phyloP scores from a whole-genome alignment of 2,113 vertebrate genomes.

The Callocephalon fimbriatum region DNA sequence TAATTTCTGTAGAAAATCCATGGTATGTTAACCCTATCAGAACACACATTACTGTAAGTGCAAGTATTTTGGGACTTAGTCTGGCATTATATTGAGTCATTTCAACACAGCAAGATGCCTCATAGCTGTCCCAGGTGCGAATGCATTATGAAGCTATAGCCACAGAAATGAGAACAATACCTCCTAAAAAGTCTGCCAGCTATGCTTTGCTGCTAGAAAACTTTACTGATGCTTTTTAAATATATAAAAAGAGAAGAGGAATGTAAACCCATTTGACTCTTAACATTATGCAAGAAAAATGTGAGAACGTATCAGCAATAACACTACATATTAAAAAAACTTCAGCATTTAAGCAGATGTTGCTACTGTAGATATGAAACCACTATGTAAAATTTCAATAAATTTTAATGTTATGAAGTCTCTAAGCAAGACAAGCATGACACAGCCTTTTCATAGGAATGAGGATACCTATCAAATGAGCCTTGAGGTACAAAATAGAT shows the following conservation, averaged over 20 bases:
- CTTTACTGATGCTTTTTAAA: background rate
- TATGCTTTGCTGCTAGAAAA: background rate
- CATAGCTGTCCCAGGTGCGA: background rate
- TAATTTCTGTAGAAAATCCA: background rate
- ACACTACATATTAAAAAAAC: background rate
- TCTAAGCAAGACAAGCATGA: background rate
- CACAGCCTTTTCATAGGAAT: background rate
- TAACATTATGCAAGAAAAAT: background rate
- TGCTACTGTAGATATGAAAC: background rate
- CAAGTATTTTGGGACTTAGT: background rate
- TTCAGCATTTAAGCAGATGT: background rate
- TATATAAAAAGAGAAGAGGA: background rate
- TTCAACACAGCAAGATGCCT: background rate
- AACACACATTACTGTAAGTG: background rate
- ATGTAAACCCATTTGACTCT: background rate
- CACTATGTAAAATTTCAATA: background rate
- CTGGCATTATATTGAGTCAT: background rate
- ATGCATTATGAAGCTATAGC: background rate
- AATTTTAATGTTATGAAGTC: background rate
- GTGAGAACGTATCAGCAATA: background rate
- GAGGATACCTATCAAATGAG: background rate
- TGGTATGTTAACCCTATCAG: background rate
- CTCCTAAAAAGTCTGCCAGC: background rate
- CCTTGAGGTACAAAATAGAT: background rate
- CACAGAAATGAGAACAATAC: background rate